phyloP scores from a whole-genome alignment of 37 sponge, comb jelly and placozoan genomes.

The Beroe ovata region DNA sequence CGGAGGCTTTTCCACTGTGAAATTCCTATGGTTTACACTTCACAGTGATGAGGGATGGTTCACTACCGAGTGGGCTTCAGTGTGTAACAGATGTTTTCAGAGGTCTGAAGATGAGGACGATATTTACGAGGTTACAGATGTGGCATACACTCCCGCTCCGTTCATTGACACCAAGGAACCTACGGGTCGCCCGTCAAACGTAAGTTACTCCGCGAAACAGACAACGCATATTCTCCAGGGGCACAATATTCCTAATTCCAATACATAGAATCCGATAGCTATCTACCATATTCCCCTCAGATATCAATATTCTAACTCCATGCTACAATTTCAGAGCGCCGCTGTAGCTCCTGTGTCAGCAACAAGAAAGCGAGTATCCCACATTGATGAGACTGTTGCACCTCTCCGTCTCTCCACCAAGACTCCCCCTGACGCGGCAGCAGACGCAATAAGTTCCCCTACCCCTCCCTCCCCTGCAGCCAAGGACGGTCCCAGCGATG shows the following conservation, averaged over 20 bases:
- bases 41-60: too few species aligned
- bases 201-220: too few species aligned
- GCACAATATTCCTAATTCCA: too few species aligned
- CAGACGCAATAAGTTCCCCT: not conserved
- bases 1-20: not conserved
- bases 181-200: not conserved
- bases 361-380: slow-evolving; percentile 14
- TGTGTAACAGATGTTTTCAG: too few species aligned
- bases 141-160: slow-evolving; percentile 18
- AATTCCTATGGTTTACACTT: too few species aligned
- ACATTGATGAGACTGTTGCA: slow-evolving; percentile 38
- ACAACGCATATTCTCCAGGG: too few species aligned
- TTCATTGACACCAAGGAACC: slow-evolving; percentile 2
- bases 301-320: too few species aligned
- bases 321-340: not conserved
- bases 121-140: slow-evolving; percentile 15
- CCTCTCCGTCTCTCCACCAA: not conserved
- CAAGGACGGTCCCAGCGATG: not conserved
- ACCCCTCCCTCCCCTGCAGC: not conserved
- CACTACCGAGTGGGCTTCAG: too few species aligned
- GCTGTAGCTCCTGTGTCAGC: not conserved
- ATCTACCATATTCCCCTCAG: too few species aligned
- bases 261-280: too few species aligned
- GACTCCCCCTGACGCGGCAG: too few species aligned
- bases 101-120: slow-evolving; percentile 34